A percentile compares a stretch with the other conserved stretches of the same genome.
Evolutionary conservation across 1,140 invertebrate genomes (phyloP).

Genomic region (Pseudobourletiella spinata): DNA sequence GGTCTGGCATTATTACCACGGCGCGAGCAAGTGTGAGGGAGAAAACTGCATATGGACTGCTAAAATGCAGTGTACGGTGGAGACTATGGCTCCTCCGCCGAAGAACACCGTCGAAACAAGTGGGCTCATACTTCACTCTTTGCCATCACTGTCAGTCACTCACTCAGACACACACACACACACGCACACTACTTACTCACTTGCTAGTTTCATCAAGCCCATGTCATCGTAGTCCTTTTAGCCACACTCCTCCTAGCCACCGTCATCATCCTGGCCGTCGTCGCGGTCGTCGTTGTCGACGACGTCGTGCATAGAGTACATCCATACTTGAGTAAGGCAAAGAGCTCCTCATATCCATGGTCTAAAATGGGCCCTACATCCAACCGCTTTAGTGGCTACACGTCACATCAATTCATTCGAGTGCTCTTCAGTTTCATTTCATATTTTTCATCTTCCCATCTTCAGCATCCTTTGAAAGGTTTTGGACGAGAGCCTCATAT

Average conservation of each 20-base stretch:
- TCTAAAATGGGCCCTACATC: background rate
- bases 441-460: conserved; percentile 12
- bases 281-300: too few species aligned
- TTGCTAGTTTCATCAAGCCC: background rate
- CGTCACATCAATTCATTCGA: conserved; percentile 13
- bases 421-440: conserved; percentile 21
- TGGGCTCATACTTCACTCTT: conserved; percentile 10
- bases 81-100: background rate
- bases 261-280: conserved; percentile 3
- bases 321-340: too few species aligned
- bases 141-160: conserved; percentile 1
- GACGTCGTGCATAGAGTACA: too few species aligned
- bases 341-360: too few species aligned
- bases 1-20: too few species aligned
- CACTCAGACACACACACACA: too few species aligned
- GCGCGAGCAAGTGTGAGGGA: too few species aligned
- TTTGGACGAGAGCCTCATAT: too few species aligned
- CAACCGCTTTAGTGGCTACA: background rate
- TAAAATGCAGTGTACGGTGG: background rate
- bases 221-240: conserved; percentile 4
- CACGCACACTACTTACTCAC: too few species aligned
- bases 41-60: too few species aligned
- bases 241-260: background rate
- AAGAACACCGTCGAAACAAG: background rate
- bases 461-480: background rate